Percentiles rank a stretch among this genome's conserved stretches.
Evolutionary conservation across 2,888 invertebrate species (phyloP).

Genomic region (Thera britannica): DNA sequence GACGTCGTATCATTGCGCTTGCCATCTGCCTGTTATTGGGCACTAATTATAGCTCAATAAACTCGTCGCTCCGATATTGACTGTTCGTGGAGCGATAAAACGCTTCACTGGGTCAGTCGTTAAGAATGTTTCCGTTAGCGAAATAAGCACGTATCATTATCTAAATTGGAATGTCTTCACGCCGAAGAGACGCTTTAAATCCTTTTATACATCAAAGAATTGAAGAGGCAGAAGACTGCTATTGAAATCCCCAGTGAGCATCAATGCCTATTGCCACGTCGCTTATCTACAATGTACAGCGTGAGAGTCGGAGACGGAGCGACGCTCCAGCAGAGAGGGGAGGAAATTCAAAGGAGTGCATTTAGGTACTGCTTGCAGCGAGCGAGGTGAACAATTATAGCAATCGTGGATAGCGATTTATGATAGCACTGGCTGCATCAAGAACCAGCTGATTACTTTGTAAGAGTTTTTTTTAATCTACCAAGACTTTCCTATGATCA

Average conservation of each 20-base stretch:
- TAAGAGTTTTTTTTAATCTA: neutral
- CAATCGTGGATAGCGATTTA: conserved; percentile 42
- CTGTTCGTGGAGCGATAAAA: conserved; percentile 44
- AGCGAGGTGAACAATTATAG: conserved; percentile 55
- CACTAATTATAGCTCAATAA: conserved; percentile 56
- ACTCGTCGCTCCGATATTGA: conserved; percentile 43
- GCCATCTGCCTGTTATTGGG: conserved; percentile 49
- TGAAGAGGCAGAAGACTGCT: conserved; percentile 65
- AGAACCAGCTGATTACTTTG: conserved; percentile 16
- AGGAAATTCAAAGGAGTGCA: conserved; percentile 69
- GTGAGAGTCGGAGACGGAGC: conserved; percentile 53
- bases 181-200: conserved; percentile 70
- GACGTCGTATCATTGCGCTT: conserved; percentile 49
- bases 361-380: conserved; percentile 52
- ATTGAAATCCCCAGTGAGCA: conserved; percentile 80
- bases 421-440: conserved; percentile 20
- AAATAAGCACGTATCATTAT: conserved; percentile 48
- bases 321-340: conserved; percentile 48
- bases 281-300: conserved; percentile 76
- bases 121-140: conserved; percentile 37
- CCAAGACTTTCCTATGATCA: no score
- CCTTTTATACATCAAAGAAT: conserved; percentile 77
- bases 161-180: conserved; percentile 64
- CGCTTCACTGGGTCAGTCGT: conserved; percentile 47
- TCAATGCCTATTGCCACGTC: conserved; percentile 82